Conservation (phyloP, 2,113 vertebrate species). For the Cheirogaleus medius region DNA sequence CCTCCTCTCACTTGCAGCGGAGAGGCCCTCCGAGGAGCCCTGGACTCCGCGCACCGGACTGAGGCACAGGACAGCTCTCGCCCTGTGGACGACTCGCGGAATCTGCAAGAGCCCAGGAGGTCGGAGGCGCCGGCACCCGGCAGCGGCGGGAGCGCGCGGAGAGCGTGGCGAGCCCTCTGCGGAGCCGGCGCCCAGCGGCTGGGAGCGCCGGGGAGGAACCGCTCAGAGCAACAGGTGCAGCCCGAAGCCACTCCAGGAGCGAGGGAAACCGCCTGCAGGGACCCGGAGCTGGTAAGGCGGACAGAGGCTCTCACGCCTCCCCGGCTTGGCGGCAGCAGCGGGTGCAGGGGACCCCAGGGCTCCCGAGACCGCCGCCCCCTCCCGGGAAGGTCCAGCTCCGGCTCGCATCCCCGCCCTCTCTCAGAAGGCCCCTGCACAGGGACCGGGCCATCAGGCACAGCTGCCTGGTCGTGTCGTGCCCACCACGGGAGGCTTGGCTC, state of each 20-base stretch:
- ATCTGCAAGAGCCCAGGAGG: background rate
- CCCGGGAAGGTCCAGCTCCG: background rate
- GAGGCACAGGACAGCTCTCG: background rate
- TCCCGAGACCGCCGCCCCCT: background rate
- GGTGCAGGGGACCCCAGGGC: background rate
- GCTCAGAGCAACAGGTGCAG: conserved; percentile 57
- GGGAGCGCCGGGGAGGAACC: background rate
- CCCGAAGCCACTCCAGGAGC: background rate
- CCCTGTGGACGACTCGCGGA: background rate
- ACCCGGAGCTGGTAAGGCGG: background rate
- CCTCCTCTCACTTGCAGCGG: background rate
- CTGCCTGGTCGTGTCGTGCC: background rate
- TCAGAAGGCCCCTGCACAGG: background rate
- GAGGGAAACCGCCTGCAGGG: background rate
- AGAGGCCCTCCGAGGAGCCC: background rate
- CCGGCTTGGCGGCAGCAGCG: background rate
- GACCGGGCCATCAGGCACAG: background rate
- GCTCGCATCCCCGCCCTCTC: background rate
- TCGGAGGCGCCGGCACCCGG: background rate
- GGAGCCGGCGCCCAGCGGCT: accelerated
- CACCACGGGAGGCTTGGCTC: background rate
- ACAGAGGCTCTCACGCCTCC: background rate
- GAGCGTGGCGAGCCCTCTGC: background rate
- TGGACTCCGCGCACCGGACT: accelerated
- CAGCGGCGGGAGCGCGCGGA: background rate